Base-by-base conservation (phyloP, 2,888 invertebrate species). In the Drosophila fungiperda region DNA sequence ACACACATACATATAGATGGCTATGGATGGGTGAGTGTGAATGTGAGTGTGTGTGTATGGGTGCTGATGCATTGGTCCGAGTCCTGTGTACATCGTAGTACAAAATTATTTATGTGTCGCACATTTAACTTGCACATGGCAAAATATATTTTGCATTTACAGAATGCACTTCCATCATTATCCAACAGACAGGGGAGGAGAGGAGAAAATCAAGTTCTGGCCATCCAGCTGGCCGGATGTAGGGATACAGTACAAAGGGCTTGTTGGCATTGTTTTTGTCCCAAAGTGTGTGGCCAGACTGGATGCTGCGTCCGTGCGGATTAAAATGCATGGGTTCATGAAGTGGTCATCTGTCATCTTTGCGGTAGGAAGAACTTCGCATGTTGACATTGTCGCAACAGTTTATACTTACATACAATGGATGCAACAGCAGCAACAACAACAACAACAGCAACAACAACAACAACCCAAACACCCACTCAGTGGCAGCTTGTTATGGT, bases 241-340 rank as follows among this genome's bases (percentile, higher is more conserved):
- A 52, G 59, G 64, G 42, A 66, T 72, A 66, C 64, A 36, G 73
- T 49, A 68, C 68, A 62, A 45, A 78, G 59, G 69, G 54, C 55
- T 60, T 68, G 76, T 60, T 68, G 76, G 62, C 78, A 78, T 78
- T 78, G 79, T 78, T 78, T 78, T 62, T 71, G 67, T 29, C 60
- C 17, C 57, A 58, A 38, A 42, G 40, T 42, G 40, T 42, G 54
- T 58, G 36, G 29, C 26, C 57, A 9, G 68, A 48, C 62, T 67
- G 65, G 65, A 50, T 65, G 48, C 61, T 65, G 71, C 71, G 72
- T 79, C 76, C 73, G 69, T 67, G 63, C 66, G 84, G 83, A 89
- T 87, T 89, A 89, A 87, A 89, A 87, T 87, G 87, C 87, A 89
- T 87, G 89, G 89, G 89, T 87, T 87, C 89, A 87, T 87, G 89